A percentile compares a stretch with the other conserved stretches of the same genome.
Evolutionary conservation across 35 echinoderm and acorn worm species (phyloP).

Genomic region (Nesometra sesokonis): DNA sequence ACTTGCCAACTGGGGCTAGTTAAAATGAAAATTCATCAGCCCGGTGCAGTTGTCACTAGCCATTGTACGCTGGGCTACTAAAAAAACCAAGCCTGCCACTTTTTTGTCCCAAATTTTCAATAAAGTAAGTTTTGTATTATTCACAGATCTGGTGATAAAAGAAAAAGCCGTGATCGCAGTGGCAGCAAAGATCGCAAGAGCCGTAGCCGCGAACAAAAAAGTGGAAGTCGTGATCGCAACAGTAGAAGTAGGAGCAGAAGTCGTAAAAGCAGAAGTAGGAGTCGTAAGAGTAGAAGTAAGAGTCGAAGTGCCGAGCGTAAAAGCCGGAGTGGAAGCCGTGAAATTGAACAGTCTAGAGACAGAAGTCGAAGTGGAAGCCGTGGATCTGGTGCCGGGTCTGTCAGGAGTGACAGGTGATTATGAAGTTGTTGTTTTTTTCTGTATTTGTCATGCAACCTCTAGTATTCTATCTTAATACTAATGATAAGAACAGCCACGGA

Average conservation of each 20-base stretch:
- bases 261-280: background rate
- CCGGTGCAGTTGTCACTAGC: too few relatives aligned
- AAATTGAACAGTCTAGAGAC: background rate
- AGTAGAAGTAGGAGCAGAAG: background rate
- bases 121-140: too few relatives aligned
- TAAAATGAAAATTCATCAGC: too few relatives aligned
- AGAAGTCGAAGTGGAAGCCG: background rate
- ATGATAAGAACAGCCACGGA: too few relatives aligned
- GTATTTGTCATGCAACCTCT: too few relatives aligned
- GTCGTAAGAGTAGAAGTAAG: background rate
- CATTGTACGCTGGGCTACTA: too few relatives aligned
- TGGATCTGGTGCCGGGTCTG: background rate
- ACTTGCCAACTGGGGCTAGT: too few relatives aligned
- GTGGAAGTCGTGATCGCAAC: background rate
- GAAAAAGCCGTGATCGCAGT: background rate
- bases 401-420: conserved; percentile 2
- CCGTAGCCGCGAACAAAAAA: background rate
- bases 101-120: too few relatives aligned
- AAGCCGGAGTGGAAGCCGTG: background rate
- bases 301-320: background rate
- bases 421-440: background rate
- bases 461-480: too few relatives aligned
- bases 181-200: background rate
- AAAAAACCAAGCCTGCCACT: too few relatives aligned
- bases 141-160: conserved; percentile 12